Evolutionary conservation across 2,888 invertebrate species (phyloP).

Genomic region (Beris chalybata): DNA sequence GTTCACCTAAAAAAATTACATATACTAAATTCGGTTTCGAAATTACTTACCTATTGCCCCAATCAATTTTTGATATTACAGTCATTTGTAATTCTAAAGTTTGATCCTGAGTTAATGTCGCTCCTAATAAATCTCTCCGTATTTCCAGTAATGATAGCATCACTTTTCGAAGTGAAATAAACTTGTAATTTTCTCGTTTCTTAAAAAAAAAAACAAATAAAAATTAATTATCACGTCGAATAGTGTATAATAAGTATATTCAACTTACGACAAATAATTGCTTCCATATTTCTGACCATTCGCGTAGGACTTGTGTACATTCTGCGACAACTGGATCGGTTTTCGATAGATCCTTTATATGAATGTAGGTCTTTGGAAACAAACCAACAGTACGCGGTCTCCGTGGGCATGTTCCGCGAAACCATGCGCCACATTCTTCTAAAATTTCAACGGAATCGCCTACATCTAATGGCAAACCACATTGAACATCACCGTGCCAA

Average conservation of each 20-base stretch:
- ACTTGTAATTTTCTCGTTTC: constrained; percentile 83
- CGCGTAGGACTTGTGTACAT: constrained; percentile 85
- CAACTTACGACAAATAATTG: constrained; percentile 82
- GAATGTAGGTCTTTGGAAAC: constrained; percentile 81
- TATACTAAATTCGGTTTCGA: no score
- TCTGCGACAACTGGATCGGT: constrained; percentile 91
- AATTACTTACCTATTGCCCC: constrained; percentile 87
- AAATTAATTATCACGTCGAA: constrained; percentile 13
- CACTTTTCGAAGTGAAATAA: constrained; percentile 81
- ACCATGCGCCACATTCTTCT: constrained; percentile 90
- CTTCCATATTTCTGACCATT: constrained; percentile 95
- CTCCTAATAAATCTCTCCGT: constrained; percentile 80
- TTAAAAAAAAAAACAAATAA: constrained; percentile 54
- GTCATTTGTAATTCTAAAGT: constrained; percentile 81
- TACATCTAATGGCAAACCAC: constrained; percentile 81
- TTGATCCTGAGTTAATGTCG: constrained; percentile 90
- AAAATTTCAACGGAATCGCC: constrained; percentile 91
- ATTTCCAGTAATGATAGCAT: constrained; percentile 89
- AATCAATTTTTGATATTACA: constrained; percentile 90
- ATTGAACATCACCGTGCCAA: constrained; percentile 81
- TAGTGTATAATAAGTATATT: constrained; percentile 19
- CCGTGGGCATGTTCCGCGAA: constrained; percentile 80
- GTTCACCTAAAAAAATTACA: no score
- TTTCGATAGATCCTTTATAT: constrained; percentile 82
- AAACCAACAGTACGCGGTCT: constrained; percentile 67